Conservation (phyloP, 2,113 vertebrate species). For the Tragelaphus strepsiceros region DNA sequence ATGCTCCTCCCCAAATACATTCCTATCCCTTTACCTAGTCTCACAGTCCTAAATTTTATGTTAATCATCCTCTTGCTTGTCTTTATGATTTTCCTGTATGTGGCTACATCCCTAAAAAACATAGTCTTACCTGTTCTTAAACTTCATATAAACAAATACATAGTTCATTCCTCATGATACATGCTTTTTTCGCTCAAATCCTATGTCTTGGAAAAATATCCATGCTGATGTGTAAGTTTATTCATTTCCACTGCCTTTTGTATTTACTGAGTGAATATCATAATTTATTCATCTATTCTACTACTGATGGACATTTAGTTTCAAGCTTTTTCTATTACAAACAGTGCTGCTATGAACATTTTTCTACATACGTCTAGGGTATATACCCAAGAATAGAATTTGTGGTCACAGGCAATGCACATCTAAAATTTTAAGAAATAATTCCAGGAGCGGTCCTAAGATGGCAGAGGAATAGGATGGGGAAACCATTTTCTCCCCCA, state of each 20-base stretch:
- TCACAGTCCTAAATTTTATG: background rate
- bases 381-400: background rate
- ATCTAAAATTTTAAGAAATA: constrained; percentile 15
- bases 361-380: background rate
- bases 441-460: background rate
- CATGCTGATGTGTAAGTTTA: background rate
- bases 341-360: background rate
- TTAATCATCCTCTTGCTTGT: background rate
- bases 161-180: background rate
- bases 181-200: background rate
- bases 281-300: background rate
- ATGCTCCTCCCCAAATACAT: background rate
- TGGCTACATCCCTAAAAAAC: background rate
- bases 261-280: background rate
- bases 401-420: background rate
- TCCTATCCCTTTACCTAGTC: background rate
- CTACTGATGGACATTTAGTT: background rate
- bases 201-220: background rate
- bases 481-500: background rate
- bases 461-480: background rate
- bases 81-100: background rate
- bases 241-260: background rate
- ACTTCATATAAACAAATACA: background rate
- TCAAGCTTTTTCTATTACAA: background rate
- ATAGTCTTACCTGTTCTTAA: background rate